Percentiles rank a stretch among this genome's conserved stretches.
Evolutionary conservation across 1,140 invertebrate species (phyloP).

Genomic region (Thereuonema tuberculata): DNA sequence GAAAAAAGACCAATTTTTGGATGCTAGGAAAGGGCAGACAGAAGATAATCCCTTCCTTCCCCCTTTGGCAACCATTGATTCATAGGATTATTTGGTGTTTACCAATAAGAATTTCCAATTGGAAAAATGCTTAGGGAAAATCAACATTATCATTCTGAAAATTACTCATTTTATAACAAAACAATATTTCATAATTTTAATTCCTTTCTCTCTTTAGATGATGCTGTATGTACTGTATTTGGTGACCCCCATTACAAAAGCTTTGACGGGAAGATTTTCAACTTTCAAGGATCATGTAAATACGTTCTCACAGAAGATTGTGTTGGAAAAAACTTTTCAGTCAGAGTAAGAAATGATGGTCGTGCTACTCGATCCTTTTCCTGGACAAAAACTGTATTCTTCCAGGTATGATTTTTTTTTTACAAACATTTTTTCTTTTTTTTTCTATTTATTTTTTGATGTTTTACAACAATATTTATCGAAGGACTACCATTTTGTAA

Average conservation of each 20-base stretch:
- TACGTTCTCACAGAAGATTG: conserved; percentile 76
- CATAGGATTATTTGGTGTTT: too few relatives aligned
- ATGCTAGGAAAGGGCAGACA: too few relatives aligned
- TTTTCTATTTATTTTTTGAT: neutral
- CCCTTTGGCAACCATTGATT: too few relatives aligned
- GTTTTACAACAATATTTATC: too few relatives aligned
- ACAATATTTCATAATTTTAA: neutral
- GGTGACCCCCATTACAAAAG: conserved; percentile 87
- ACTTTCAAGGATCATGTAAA: conserved; percentile 82
- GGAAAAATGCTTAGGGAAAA: too few relatives aligned
- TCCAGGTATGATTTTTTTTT: conserved; percentile 41
- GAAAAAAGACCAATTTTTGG: too few relatives aligned
- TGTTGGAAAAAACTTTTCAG: conserved; percentile 53
- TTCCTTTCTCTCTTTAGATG: conserved; percentile 38
- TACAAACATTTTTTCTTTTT: neutral
- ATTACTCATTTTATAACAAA: too few relatives aligned
- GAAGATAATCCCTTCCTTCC: too few relatives aligned
- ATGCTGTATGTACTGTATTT: conserved; percentile 80
- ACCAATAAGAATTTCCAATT: too few relatives aligned
- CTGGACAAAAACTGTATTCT: conserved; percentile 72
- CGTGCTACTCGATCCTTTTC: conserved; percentile 58
- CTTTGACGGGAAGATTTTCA: conserved; percentile 82
- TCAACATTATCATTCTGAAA: too few relatives aligned
- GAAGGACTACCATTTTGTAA: neutral
- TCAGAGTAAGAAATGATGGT: conserved; percentile 76